Base-by-base conservation (phyloP, 2,113 vertebrate genomes). In the Brachyhypopomus occidentalis region DNA sequence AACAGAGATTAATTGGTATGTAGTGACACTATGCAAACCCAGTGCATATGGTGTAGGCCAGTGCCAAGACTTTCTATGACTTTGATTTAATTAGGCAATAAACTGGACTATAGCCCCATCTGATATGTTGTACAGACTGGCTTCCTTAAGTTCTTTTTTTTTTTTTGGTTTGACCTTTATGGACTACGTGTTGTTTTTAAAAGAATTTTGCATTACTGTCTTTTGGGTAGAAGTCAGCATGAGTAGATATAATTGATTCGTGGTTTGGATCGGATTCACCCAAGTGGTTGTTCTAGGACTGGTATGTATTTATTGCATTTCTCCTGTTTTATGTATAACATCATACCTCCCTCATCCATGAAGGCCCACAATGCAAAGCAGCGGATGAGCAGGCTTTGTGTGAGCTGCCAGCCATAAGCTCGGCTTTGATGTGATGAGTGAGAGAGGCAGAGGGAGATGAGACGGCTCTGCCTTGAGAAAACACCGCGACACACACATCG, bases 391-490 rank as follows among this genome's bases (percentile, higher is more conserved):
- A 75, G 73, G 84, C 71, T 86, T 84, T 56, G 36, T n/a, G 77
- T 77, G 45, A 8, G 23, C 81, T 71, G 64, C 78, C 85, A 74
- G 73, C 20, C 69, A 64, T 78, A 73, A 80, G 81, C 81, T 72
- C 23, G 12, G 71, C 52, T 81, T 83, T 81, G 78, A 81, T 75
- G 72, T 17, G 86, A 88, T 83, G 84, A 82, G 69, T 3, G 63
- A 58, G 80, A 70, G 80, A 75, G 75, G 84, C 77, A 77, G 73
- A 79, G 72, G 71, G 80, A 88, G 84, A 89, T 84, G 86, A 91
- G 87, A 79, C 84, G 55, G 76, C 56, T 77, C 11, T 79, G 80
- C 83, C 78, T 69, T 36, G 41, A 79, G 71, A 86, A 87, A 89
- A 84, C 82, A 77, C 27, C 80, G 58, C 30, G 48, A 83, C 77